Base-by-base conservation (phyloP, 2,113 vertebrate species). In the Bothrops jararaca region DNA sequence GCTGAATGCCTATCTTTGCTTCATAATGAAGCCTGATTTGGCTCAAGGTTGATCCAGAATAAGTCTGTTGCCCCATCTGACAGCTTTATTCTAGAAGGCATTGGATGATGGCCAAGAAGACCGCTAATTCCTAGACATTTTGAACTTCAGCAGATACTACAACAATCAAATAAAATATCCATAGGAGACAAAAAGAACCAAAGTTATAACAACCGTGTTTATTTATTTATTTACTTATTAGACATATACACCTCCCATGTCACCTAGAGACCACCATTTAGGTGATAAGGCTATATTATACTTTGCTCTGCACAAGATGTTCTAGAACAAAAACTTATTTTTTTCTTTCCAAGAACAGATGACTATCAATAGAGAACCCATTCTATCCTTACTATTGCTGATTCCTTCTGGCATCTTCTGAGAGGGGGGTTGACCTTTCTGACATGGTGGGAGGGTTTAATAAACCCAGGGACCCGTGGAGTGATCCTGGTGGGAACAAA, bases 1-100 rank as follows among this genome's bases (percentile, higher is more conserved):
- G n/a, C 54, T 92, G 74, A 88, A 92, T 91, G 90, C 54, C 91
- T 95, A 80, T 3, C 57, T n/a, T 88, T 88, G 39, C 86, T 95
- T 92, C 85, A 11, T 53, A 86, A 15, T n/a, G 23, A 4, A 0
- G 50, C 1, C 53, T 90, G 50, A 42, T 91, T 11, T 91, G 91
- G 13, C 85, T 57, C 0, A 50, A 54, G 42, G 39, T 20, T 94
- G 48, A 58, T 90, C 94, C 0, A 50, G 42, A 18, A 5, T 85
- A 91, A 89, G 5, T 3, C 6, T 8, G 2, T 18, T 0, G 0
- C 45, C 92, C 54, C n/a, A 90, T 29, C 69, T 9, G 52, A 20
- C 52, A 50, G 42, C 23, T 69, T 88, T 2, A 92, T 50, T 92
- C 6, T 13, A 45, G 53, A 48, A 3, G 7, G 3, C 64, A 13